Evolutionary conservation across 1,140 invertebrate species (phyloP), one percentile per base, ranked within the genome.

Genomic region (Aradophagus sp.): DNA sequence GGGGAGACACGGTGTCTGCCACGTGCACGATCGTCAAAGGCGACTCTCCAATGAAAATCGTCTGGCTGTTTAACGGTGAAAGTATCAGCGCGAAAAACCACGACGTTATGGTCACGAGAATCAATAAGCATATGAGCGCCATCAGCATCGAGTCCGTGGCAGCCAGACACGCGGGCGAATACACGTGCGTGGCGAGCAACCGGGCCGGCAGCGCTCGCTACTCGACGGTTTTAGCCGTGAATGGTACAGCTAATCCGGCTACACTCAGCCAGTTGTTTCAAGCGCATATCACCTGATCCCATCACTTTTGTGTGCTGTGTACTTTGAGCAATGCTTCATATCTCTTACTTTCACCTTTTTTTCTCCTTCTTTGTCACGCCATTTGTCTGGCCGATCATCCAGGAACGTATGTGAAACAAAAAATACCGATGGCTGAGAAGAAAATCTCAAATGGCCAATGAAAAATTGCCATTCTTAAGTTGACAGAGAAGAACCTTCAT

Each of bases 101-200:
- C 44, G 90, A 93, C 75, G 87, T 97, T 78, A 87, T 87, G 76
- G 87, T 95, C 76, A 86, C 88, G 58, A 88, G 92, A 89, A 90
- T 89, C 80, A 88, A 94, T 84, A 89, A 94, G 87, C 87, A 91
- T 77, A 88, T 91, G 72, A 94, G 92, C 74, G 90, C 92, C 68
- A 84, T 95, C 62, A 92, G 90, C 50, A 93, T 95, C 73, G 90
- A 93, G 75, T 90, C 90, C 59, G 91, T 93, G n/a, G 88, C 89
- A 47, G 91, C 90, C 31, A 86, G 88, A 39, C 93, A 96, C 80
- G 89, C 89, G 78, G 93, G 93, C 62, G 90, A 90, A 68, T 96
- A 95, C 77, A 94, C 92, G 61, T 96, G 94, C 83, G 87, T 90
- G 71, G 92, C 91, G 38, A 90, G 86, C 73, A 94, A 94, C 85